Conservation (phyloP, 2,888 invertebrate genomes). For the Caenorhabditis zanzibari region DNA sequence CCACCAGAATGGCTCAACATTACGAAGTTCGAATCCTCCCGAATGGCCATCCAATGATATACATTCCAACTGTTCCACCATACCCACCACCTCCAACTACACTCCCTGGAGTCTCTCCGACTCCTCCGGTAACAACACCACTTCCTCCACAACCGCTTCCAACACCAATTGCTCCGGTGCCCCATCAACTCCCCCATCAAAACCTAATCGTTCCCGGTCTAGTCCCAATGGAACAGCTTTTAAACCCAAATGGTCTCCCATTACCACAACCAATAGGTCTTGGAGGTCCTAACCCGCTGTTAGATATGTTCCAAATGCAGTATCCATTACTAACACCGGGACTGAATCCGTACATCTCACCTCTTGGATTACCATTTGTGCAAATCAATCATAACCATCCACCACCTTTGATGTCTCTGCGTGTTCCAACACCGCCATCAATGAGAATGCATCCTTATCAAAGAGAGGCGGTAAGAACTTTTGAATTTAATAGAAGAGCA, state of each 20-base stretch:
- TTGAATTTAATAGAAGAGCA: too few species aligned
- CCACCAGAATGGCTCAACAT: conserved; percentile 1
- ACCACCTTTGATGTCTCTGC: conserved; percentile 32
- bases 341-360: not conserved
- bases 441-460: conserved; percentile 24
- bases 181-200: not conserved
- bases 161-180: not conserved
- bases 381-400: not conserved
- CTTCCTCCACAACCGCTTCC: not conserved
- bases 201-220: not conserved
- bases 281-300: not conserved
- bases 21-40: not conserved
- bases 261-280: not conserved
- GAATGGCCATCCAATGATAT: not conserved
- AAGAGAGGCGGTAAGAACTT: not conserved
- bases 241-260: not conserved
- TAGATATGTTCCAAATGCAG: not conserved
- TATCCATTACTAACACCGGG: not conserved
- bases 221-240: not conserved
- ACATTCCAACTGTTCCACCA: not conserved
- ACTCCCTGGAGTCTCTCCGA: not conserved
- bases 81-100: not conserved
- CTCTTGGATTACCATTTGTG: not conserved
- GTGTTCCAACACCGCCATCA: conserved; percentile 28
- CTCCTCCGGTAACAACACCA: not conserved